These are phyloP conservation scores for Mastigias papua DNA, from an alignment of 30 jellyfish, hydroid and myxozoan species.

Conservation along the genomic window DNA sequence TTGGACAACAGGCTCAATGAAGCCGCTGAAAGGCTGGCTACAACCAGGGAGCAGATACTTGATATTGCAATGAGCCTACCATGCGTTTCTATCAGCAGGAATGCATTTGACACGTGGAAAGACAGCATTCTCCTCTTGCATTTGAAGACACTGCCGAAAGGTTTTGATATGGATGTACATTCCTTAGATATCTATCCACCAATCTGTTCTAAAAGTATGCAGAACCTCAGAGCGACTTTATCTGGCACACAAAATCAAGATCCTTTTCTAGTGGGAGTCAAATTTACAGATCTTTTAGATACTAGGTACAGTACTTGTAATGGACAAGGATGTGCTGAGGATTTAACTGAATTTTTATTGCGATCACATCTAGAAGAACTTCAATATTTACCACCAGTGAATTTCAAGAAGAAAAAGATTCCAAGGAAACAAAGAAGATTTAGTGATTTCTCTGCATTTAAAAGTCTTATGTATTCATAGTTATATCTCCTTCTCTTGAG, in stretches of 20 bases:
- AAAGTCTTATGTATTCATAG: not conserved
- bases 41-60: slow-evolving; percentile 36
- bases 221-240: not conserved
- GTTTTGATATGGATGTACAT: slow-evolving; percentile 42
- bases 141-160: slow-evolving; percentile 36
- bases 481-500: no score
- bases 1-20: slow-evolving; percentile 48
- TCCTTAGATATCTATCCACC: slow-evolving; percentile 54
- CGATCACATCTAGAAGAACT: slow-evolving; percentile 54
- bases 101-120: slow-evolving; percentile 1
- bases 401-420: slow-evolving; percentile 34
- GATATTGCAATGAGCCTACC: slow-evolving; percentile 66
- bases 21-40: slow-evolving; percentile 23
- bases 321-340: slow-evolving; percentile 70
- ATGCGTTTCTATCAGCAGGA: slow-evolving; percentile 48
- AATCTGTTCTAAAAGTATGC: slow-evolving; percentile 5
- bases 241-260: slow-evolving; percentile 4
- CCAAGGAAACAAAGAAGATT: slow-evolving; percentile 56
- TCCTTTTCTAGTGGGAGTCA: slow-evolving; percentile 30
- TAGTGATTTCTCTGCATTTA: not conserved
- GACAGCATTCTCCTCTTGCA: slow-evolving; percentile 37
- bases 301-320: slow-evolving; percentile 10
- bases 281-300: slow-evolving; percentile 49
- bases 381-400: slow-evolving; percentile 55
- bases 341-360: slow-evolving; percentile 38